Percentiles rank a stretch among this genome's conserved stretches.
phyloP scores from a whole-genome alignment of 2,888 invertebrate species.

The Lycaena phlaeas region DNA sequence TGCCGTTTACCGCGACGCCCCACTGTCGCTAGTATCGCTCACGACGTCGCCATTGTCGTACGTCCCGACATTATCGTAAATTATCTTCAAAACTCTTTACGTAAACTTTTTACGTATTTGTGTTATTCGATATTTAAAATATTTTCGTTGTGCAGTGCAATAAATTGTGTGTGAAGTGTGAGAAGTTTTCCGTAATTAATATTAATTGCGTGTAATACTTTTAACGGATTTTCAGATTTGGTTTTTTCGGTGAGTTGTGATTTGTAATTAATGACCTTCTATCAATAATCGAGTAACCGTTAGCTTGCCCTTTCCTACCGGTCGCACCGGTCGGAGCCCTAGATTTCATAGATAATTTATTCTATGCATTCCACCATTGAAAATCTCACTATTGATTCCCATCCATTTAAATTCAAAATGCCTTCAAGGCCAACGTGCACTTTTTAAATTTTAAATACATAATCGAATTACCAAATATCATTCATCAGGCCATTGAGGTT shows the following conservation, averaged over 20 bases:
- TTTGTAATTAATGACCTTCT: conserved; percentile 17
- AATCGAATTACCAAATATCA: no score
- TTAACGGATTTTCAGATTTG: conserved; percentile 48
- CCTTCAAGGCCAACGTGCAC: conserved; percentile 1
- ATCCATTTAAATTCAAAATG: neutral
- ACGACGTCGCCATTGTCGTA: conserved; percentile 26
- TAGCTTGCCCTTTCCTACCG: conserved; percentile 4
- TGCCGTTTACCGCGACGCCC: conserved; percentile 12
- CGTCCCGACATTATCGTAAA: conserved; percentile 21
- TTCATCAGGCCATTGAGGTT: no score
- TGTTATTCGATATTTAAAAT: conserved; percentile 34
- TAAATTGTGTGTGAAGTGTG: conserved; percentile 29
- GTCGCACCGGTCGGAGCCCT: neutral
- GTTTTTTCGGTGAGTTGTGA: conserved; percentile 39
- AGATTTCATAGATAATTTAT: neutral
- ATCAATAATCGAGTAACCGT: conserved; percentile 8
- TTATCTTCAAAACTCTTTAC: conserved; percentile 48
- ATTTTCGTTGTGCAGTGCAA: conserved; percentile 43
- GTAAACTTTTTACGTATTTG: conserved; percentile 41
- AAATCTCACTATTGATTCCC: neutral
- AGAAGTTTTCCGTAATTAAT: conserved; percentile 52
- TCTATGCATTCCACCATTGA: neutral
- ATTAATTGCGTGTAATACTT: conserved; percentile 55
- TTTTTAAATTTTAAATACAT: no score
- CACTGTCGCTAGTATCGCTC: conserved; percentile 42